Conservation (phyloP, 2,888 invertebrate genomes). For the Mongoloraphidia duomilia region DNA sequence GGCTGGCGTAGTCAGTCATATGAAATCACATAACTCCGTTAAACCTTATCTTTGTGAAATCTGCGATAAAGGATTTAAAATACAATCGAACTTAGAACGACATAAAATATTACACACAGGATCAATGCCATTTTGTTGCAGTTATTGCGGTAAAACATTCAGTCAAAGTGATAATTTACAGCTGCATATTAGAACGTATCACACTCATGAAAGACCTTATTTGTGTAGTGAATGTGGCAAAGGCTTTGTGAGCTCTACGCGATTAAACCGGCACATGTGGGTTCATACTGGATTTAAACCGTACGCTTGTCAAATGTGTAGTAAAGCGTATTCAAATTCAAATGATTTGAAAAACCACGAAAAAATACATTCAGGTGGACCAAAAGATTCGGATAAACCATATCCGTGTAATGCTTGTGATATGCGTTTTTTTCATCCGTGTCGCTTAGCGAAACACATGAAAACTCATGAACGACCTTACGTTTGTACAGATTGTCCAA, state of each 20-base stretch:
- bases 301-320: constrained; percentile 22
- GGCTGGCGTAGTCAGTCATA: constrained; percentile 27
- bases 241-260: constrained; percentile 25
- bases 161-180: constrained; percentile 26
- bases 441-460: constrained; percentile 34
- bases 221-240: constrained; percentile 27
- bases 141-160: constrained; percentile 26
- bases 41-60: constrained; percentile 25
- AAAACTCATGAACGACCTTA: constrained; percentile 27
- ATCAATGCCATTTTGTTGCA: constrained; percentile 24
- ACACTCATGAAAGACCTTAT: constrained; percentile 26
- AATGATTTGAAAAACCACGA: constrained; percentile 25
- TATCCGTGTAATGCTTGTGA: constrained; percentile 22
- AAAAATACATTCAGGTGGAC: constrained; percentile 16
- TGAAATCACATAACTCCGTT: constrained; percentile 24
- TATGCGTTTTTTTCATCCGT: constrained; percentile 25
- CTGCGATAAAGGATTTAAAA: constrained; percentile 26
- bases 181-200: constrained; percentile 26
- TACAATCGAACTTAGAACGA: constrained; percentile 25
- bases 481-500: constrained; percentile 21
- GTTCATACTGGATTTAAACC: constrained; percentile 26
- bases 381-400: constrained; percentile 20
- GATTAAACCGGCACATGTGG: constrained; percentile 28
- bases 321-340: constrained; percentile 24
- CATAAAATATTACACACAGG: constrained; percentile 26